Evolutionary conservation across 64 coral and sea anemone species (phyloP), one percentile per base, ranked within the genome.

Genomic region (Actinia tenebrosa): DNA sequence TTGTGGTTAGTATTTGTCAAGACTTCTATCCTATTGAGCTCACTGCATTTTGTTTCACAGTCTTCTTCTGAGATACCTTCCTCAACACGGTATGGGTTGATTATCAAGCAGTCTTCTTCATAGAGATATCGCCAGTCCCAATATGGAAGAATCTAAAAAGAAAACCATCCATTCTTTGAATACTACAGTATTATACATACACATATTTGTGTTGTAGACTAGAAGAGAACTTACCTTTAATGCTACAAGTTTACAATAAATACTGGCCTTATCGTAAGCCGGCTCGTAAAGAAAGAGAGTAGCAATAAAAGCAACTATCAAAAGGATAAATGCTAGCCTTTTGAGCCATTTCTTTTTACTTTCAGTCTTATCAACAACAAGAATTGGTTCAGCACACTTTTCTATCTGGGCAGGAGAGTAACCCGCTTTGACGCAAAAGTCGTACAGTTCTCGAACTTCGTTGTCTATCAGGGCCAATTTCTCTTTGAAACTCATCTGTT

Each of bases 101-200:
- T 89, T 77, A 99, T 87, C 25, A 99, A 25, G 71, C 97, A 99
- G 0, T 95, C 90, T 77, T 83, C 64, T 1, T 95, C 86, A 84
- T 93, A 99, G 16, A 95, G 84, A 25, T 71, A 83, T 19, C 87
- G 88, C 97, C 97, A 99, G 47, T 99, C 97, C 97, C 97, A 99
- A 22, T 99, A 99, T 0, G 93, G 97, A 4, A 99, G 86, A 46
- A 88, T 80, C 97, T 99, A 16, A 30, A 10, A 42, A 60, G 58
- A 47, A 62, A 27, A 69, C 8, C 30, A 81, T 62, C 37, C 27
- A 16, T 15, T 20, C 19, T 43, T 44, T 81, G 14, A 81, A 81
- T 50, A 50, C 47, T 50, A 8, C 47, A 50, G 7, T 50, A 53
- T 46, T 46, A 19, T 80, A 6, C 30, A 80, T 50, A 50, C 7